Conservation (phyloP, 2,797 vertebrate species). For the Poecilia velifera region DNA sequence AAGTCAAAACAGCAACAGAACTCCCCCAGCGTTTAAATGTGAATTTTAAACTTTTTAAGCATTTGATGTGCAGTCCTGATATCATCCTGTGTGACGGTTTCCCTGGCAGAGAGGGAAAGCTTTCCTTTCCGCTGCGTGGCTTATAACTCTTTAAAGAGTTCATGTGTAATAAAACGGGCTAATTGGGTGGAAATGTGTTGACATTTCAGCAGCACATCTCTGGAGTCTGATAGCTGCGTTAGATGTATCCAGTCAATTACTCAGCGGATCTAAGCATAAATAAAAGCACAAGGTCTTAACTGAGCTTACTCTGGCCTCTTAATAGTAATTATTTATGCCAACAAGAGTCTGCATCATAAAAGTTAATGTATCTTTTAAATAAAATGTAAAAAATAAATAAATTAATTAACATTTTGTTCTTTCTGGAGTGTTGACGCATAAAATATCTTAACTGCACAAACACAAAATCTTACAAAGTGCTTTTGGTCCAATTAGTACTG, state of each 20-base stretch:
- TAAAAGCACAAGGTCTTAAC: neutral
- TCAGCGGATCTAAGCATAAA: slow-evolving; percentile 32
- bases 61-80: slow-evolving; percentile 3
- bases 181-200: slow-evolving; percentile 60
- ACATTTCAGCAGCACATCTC: slow-evolving; percentile 48
- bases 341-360: slow-evolving; percentile 8
- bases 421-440: neutral
- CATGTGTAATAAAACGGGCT: slow-evolving; percentile 34
- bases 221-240: slow-evolving; percentile 5
- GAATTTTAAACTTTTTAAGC: slow-evolving; percentile 5
- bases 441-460: neutral
- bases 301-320: slow-evolving; percentile 9
- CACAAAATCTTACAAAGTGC: neutral
- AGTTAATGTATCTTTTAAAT: neutral
- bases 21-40: neutral
- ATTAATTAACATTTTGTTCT: neutral
- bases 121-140: slow-evolving; percentile 19
- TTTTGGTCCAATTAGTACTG: no score
- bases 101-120: slow-evolving; percentile 10
- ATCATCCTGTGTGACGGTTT: slow-evolving; percentile 10
- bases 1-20: slow-evolving; percentile 6
- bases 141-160: slow-evolving; percentile 35
- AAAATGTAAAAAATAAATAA: no score
- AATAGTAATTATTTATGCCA: slow-evolving; percentile 13
- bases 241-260: slow-evolving; percentile 35